Evolutionary conservation across 2,113 vertebrate genomes (phyloP), one percentile per base, ranked within the genome.

Genomic region (Burhinus bistriatus): DNA sequence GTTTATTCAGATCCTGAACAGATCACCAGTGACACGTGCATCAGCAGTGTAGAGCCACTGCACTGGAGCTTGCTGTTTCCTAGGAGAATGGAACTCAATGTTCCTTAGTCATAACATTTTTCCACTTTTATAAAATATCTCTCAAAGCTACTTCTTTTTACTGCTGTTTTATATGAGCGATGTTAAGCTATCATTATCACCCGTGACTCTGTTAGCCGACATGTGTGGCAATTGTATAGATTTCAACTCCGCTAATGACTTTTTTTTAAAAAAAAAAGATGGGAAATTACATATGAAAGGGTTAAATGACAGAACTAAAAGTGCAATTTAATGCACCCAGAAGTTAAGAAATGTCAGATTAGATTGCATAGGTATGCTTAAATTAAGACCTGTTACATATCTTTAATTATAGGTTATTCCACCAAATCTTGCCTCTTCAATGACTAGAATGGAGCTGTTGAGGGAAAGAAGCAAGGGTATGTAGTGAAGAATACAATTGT

Each of bases 281-380:
- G 40, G 11, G 10, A 83, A 55, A 66, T 87, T 79, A 47, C 30
- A 51, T 40, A 29, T 36, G 55, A 89, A 96, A 77, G 59, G 55
- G 83, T 93, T 91, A 93, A 96, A 91, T 69, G 32, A 45, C 44
- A 82, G 44, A 91, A 73, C 10, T 72, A 88, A 68, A 27, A 91
- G 25, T 65, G n/a, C 34, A 78, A 78, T 91, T 86, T 86, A 78
- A 86, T 58, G 55, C 26, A 84, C 32, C 51, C 23, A 62, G 34
- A 93, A 89, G 44, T 71, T 93, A 82, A 65, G 75, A 85, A 91
- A 82, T 89, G 59, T 65, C 65, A 75, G n/a, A 95, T 73, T 88
- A 78, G 44, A 78, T 64, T 73, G 65, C 34, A 78, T 13, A 78
- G 44, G 25, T 82, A 83, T 65, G n/a, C 70, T 91, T 93, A 70